phyloP scores from a whole-genome alignment of 2,888 invertebrate genomes.

The Lasioglossum oenotherae region DNA sequence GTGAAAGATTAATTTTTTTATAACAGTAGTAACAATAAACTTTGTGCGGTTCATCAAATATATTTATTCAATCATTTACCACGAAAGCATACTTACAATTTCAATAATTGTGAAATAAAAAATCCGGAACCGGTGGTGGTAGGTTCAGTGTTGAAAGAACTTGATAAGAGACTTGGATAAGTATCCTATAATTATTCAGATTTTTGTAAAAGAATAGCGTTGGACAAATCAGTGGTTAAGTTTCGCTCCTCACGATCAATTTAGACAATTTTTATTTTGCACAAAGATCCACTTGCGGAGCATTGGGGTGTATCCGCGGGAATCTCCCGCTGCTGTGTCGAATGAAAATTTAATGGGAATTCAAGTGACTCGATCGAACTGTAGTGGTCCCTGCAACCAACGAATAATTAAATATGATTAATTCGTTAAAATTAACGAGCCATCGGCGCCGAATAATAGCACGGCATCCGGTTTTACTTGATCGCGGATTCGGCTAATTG shows the following conservation, averaged over 20 bases:
- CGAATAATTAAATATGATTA: conserved; percentile 15
- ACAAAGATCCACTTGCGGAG: not conserved
- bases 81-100: too few relatives aligned
- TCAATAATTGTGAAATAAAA: too few relatives aligned
- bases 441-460: conserved; percentile 6
- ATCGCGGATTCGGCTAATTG: conserved; percentile 19
- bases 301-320: not conserved
- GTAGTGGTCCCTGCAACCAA: not conserved
- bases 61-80: too few relatives aligned
- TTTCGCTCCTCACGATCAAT: not conserved
- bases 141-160: too few relatives aligned
- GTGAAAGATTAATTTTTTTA: too few relatives aligned
- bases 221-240: not conserved
- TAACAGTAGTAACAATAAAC: too few relatives aligned
- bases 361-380: not conserved
- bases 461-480: not conserved
- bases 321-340: not conserved
- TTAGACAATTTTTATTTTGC: not conserved
- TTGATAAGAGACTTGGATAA: too few relatives aligned
- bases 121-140: too few relatives aligned
- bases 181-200: not conserved
- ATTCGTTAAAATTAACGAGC: conserved; percentile 39
- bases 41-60: too few relatives aligned
- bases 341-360: conserved; percentile 4
- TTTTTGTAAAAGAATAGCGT: too few relatives aligned